Conservation (phyloP, 2,797 vertebrate species). For the Scyliorhinus canicula region DNA sequence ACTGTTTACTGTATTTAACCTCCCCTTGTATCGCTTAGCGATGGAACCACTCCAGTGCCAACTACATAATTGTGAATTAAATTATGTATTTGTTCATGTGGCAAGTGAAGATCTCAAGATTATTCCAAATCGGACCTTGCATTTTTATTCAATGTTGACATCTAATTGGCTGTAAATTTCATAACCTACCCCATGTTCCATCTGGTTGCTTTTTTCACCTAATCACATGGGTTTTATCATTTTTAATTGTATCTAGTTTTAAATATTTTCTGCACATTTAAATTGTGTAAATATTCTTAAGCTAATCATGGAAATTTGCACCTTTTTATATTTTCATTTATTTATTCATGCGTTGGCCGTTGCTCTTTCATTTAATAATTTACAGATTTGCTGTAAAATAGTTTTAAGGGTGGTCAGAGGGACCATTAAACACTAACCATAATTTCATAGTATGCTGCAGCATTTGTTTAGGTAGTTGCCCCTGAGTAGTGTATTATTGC, state of each 20-base stretch:
- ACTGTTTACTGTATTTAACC: neutral
- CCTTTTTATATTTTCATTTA: conserved; percentile 17
- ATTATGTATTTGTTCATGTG: no score
- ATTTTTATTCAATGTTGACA: neutral
- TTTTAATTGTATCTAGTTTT: neutral
- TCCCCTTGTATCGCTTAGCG: neutral
- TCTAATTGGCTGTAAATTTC: neutral
- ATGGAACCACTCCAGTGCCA: neutral
- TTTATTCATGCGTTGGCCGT: conserved; percentile 23
- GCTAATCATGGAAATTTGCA: conserved; percentile 33
- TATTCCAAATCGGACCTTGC: neutral
- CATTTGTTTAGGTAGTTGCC: neutral
- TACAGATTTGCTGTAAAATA: neutral
- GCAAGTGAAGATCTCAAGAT: neutral
- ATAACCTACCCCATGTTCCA: neutral
- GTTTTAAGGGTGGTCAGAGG: neutral
- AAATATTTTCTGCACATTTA: conserved; percentile 17
- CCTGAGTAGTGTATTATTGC: neutral
- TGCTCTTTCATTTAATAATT: neutral
- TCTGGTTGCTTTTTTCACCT: neutral
- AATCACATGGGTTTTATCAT: neutral
- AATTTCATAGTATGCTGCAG: neutral
- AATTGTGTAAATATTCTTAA: conserved; percentile 29
- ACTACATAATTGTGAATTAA: neutral
- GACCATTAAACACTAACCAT: conserved; percentile 29